A percentile compares a stretch with the other conserved stretches of the same genome.
phyloP scores from a whole-genome alignment of 2,113 vertebrate genomes.

The Prunella himalayana region DNA sequence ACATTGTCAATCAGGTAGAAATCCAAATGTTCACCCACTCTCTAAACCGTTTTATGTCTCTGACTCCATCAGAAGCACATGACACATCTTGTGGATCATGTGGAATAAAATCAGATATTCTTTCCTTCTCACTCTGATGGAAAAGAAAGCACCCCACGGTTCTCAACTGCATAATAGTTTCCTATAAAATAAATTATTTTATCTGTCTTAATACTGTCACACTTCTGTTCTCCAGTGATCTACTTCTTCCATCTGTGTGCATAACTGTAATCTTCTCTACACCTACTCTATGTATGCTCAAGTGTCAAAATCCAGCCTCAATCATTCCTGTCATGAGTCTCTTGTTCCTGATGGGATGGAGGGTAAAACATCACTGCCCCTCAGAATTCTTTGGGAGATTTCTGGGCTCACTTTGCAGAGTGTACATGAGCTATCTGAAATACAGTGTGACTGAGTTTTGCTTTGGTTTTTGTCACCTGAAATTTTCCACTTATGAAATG shows the following conservation, averaged over 20 bases:
- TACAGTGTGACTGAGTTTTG: neutral
- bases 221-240: conserved; percentile 40
- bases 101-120: neutral
- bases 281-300: conserved; percentile 55
- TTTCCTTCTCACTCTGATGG: neutral
- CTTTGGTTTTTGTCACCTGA: neutral
- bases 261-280: conserved; percentile 38
- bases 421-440: neutral
- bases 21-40: conserved; percentile 53
- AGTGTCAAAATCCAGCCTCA: conserved; percentile 57
- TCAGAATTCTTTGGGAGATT: neutral
- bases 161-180: conserved; percentile 38
- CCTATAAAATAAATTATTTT: conserved; percentile 53
- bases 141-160: neutral
- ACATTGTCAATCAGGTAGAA: conserved; percentile 22
- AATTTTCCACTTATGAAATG: neutral
- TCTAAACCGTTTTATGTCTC: neutral
- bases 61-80: conserved; percentile 10
- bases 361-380: neutral
- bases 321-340: conserved; percentile 19
- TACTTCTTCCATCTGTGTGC: conserved; percentile 58
- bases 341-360: neutral
- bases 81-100: neutral
- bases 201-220: conserved; percentile 59
- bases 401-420: neutral